Evolutionary conservation across 2,888 invertebrate genomes (phyloP), one percentile per base, ranked within the genome.

Genomic region (Calameuta idolon): DNA sequence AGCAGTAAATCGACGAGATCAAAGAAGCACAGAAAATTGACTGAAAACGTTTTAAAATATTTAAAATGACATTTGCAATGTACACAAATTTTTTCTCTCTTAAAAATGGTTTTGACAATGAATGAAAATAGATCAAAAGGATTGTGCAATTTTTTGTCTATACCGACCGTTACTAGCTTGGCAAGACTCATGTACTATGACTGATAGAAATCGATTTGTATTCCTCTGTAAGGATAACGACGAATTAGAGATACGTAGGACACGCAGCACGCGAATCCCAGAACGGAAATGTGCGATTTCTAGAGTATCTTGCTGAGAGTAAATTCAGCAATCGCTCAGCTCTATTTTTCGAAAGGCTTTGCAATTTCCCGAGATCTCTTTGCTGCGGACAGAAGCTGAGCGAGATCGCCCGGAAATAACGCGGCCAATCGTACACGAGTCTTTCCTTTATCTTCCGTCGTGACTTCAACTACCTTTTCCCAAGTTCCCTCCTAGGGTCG

Each of bases 331-430:
- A 79, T 79, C 76, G 55, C 76, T 76, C 79, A 76, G 73, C 69
- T 73, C 75, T 55, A 79, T 78, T 82, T 83, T 79, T 82, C 80
- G 82, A 79, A 82, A 82, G 80, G 80, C 83, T 83, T 77, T 86
- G 75, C 84, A 81, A 86, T 85, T 84, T 84, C 80, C 80, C 79
- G 78, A 76, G 73, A 23, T 23, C 23, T 40, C 78, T 71, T 73
- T 79, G 76, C 77, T 69, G 79, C 75, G 80, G 81, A 81, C 82
- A 79, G 84, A 80, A 84, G 81, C 80, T 79, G 76, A 73, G 76
- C 76, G 80, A 86, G 83, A 84, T 83, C 81, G 83, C 74, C 82
- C 83, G 86, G 86, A 86, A 86, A 86, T 86, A 86, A 86, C 83
- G 81, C 77, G 80, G 80, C 85, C 85, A 85, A 86, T 86, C 85